A percentile compares a stretch with the other conserved stretches of the same genome.
Conservation (phyloP, 2,113 vertebrate species). For the Sula dactylatra region DNA sequence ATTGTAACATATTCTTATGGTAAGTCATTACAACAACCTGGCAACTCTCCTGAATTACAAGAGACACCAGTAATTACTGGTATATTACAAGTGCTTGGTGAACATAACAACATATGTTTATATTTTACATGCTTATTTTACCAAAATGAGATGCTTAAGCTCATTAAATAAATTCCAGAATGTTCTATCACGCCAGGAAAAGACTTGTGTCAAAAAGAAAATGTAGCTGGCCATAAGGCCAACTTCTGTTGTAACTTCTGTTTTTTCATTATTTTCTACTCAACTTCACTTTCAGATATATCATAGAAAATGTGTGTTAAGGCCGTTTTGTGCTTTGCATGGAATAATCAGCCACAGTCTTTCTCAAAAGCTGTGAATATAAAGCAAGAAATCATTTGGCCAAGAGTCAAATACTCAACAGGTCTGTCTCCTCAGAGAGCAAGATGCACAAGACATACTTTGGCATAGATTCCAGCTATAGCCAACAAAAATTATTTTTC, state of each 20-base stretch:
- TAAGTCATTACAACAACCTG: background rate
- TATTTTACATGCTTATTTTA: conserved; percentile 18
- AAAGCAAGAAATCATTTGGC: conserved; percentile 58
- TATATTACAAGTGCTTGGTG: background rate
- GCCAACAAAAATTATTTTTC: background rate
- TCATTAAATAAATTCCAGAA: conserved; percentile 52
- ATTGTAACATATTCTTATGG: background rate
- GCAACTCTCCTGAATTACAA: background rate
- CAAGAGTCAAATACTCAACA: conserved; percentile 35
- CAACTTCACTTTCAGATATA: conserved; percentile 9
- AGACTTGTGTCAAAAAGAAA: conserved; percentile 27
- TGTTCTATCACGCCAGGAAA: conserved; percentile 11
- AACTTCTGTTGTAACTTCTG: conserved; percentile 56
- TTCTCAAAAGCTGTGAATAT: conserved; percentile 50
- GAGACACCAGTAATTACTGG: background rate
- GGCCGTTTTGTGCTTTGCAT: conserved; percentile 14
- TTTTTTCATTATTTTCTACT: conserved; percentile 6
- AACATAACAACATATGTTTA: conserved; percentile 5
- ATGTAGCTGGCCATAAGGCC: conserved; percentile 13
- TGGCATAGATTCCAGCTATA: background rate
- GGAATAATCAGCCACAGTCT: conserved; percentile 27
- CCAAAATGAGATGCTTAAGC: conserved; percentile 4
- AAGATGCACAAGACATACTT: conserved; percentile 5
- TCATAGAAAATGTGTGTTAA: background rate
- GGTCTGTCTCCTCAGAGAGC: conserved; percentile 19